phyloP scores from a whole-genome alignment of 1,140 invertebrate species.

The Psix sp. region DNA sequence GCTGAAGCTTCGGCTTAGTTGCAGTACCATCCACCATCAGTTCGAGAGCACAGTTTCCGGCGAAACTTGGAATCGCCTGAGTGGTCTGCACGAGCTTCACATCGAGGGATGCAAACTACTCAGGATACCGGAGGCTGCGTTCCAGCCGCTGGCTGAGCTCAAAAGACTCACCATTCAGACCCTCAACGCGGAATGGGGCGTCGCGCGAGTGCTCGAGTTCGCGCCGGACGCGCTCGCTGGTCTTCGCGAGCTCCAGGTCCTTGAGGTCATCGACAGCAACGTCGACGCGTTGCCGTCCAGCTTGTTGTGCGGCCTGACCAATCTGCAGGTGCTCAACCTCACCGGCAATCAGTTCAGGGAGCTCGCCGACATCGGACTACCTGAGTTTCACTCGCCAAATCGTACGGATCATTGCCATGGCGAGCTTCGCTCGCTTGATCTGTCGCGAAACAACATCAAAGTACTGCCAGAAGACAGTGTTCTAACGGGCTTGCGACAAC shows the following conservation, averaged over 20 bases:
- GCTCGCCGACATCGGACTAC: constrained; percentile 84
- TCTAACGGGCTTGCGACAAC: constrained; percentile 82
- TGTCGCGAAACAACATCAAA: constrained; percentile 87
- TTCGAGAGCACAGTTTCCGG: constrained; percentile 87
- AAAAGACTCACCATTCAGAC: constrained; percentile 86
- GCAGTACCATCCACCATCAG: constrained; percentile 84
- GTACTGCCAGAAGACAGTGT: constrained; percentile 84
- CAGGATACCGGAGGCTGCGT: constrained; percentile 84
- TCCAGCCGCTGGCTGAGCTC: constrained; percentile 85
- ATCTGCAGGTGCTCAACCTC: constrained; percentile 89
- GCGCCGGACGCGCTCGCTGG: constrained; percentile 83
- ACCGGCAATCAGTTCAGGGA: constrained; percentile 87
- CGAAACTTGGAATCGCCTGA: constrained; percentile 84
- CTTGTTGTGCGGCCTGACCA: constrained; percentile 85
- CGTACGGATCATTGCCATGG: constrained; percentile 76
- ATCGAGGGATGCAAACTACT: constrained; percentile 89
- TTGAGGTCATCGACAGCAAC: constrained; percentile 90
- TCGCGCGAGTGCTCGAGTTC: constrained; percentile 83
- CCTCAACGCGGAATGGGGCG: constrained; percentile 86
- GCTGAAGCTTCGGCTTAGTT: constrained; percentile 82
- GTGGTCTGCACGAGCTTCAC: constrained; percentile 83
- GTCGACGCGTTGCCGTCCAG: constrained; percentile 85
- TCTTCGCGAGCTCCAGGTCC: constrained; percentile 84
- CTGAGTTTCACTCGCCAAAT: constrained; percentile 62
- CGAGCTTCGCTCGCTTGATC: constrained; percentile 84